Percentiles rank a stretch among this genome's conserved stretches.
These are phyloP conservation scores for Cydia amplana DNA, from an alignment of 1,140 invertebrate species.

Conservation along the genomic window DNA sequence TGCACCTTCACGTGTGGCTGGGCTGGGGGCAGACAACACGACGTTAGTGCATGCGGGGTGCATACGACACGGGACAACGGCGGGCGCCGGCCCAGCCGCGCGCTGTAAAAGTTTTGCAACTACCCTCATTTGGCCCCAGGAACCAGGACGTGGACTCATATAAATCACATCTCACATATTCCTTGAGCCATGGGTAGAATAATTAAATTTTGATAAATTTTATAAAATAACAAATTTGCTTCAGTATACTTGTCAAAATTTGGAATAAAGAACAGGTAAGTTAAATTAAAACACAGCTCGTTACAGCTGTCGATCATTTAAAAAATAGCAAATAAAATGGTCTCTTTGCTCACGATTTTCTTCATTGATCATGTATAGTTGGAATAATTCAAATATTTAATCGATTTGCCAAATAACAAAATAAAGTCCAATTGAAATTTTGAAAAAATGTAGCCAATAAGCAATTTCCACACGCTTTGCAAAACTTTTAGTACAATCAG, in stretches of 20 bases:
- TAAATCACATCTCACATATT: not conserved
- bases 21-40: slow-evolving; percentile 75
- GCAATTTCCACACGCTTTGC: slow-evolving; percentile 31
- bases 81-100: not conserved
- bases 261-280: not conserved
- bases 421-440: slow-evolving; percentile 17
- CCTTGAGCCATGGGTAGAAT: slow-evolving; percentile 1
- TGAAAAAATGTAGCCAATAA: slow-evolving; percentile 25
- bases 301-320: not conserved
- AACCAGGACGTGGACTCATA: not conserved
- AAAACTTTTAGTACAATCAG: slow-evolving; percentile 30
- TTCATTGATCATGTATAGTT: not conserved
- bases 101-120: slow-evolving; percentile 63
- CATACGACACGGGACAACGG: slow-evolving; percentile 33
- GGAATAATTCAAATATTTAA: not conserved
- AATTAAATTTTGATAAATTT: not conserved
- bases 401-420: not conserved
- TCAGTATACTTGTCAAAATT: not conserved
- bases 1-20: slow-evolving; percentile 68
- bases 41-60: slow-evolving; percentile 72
- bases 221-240: not conserved
- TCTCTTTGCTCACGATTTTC: not conserved
- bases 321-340: not conserved
- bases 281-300: not conserved
- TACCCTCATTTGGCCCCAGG: slow-evolving; percentile 6